These are phyloP conservation scores for Scatophagus argus DNA, from an alignment of 2,113 vertebrate genomes.

Conservation along the genomic window DNA sequence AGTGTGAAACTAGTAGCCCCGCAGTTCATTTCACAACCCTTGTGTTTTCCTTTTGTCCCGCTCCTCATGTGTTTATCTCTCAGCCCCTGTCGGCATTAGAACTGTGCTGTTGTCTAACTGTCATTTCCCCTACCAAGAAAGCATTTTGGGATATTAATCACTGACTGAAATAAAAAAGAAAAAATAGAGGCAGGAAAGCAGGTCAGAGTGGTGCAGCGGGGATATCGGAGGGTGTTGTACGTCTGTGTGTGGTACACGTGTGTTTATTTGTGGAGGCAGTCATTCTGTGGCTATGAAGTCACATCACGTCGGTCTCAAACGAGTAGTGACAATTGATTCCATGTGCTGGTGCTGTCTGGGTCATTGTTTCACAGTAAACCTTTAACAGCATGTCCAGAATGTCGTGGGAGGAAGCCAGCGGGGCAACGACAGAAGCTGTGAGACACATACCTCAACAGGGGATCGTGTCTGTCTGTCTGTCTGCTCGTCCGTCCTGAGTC, in stretches of 20 bases:
- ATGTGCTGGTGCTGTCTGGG: constrained; percentile 27
- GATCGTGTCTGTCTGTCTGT: constrained; percentile 7
- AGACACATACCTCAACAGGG: constrained; percentile 6
- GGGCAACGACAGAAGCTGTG: background rate
- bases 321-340: constrained; percentile 23
- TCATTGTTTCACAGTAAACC: constrained; percentile 26
- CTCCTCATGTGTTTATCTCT: constrained; percentile 52
- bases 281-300: constrained; percentile 42
- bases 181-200: constrained; percentile 24
- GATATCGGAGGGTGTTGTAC: constrained; percentile 42
- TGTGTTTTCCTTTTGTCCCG: constrained; percentile 42
- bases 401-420: background rate
- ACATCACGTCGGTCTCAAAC: constrained; percentile 21
- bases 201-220: constrained; percentile 28
- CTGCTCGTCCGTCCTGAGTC: background rate
- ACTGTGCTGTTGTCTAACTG: constrained; percentile 15
- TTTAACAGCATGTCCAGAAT: constrained; percentile 11
- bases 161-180: constrained; percentile 20
- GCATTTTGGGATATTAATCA: constrained; percentile 33
- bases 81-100: background rate
- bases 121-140: constrained; percentile 9
- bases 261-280: constrained; percentile 40
- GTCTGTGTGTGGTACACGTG: constrained; percentile 39
- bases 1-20: constrained; percentile 30
- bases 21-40: constrained; percentile 63